Evolutionary conservation across 2,797 vertebrate species (phyloP).

Genomic region (Falco berigora): DNA sequence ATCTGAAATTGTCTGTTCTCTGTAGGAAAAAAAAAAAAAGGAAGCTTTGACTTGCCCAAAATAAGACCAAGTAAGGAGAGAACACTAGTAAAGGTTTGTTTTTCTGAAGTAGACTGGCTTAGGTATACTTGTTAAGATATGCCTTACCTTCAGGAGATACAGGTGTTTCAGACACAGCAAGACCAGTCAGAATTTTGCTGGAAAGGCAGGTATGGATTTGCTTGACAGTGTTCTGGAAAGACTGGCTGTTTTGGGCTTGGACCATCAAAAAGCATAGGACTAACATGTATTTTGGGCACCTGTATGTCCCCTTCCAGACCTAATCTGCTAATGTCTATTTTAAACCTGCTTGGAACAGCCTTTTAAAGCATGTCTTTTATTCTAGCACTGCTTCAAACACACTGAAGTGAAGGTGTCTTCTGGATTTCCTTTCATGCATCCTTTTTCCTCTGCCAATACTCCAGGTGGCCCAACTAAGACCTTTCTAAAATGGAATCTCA

Average conservation of each 20-base stretch:
- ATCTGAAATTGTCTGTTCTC: neutral
- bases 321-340: neutral
- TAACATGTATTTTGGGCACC: fast-evolving
- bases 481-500: neutral
- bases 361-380: neutral
- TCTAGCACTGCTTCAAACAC: neutral
- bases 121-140: neutral
- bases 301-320: neutral
- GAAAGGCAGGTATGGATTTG: neutral
- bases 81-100: neutral
- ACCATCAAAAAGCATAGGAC: neutral
- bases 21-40: neutral
- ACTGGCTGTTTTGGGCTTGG: neutral
- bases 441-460: neutral
- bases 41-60: neutral
- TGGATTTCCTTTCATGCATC: neutral
- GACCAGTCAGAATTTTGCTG: neutral
- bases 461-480: neutral
- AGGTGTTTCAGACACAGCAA: neutral
- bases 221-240: neutral
- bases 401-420: neutral
- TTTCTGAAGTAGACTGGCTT: neutral
- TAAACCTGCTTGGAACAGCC: neutral
- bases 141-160: neutral
- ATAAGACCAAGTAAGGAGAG: neutral